Conservation (phyloP, 2,888 invertebrate species). For the Tolmerus cingulatus region DNA sequence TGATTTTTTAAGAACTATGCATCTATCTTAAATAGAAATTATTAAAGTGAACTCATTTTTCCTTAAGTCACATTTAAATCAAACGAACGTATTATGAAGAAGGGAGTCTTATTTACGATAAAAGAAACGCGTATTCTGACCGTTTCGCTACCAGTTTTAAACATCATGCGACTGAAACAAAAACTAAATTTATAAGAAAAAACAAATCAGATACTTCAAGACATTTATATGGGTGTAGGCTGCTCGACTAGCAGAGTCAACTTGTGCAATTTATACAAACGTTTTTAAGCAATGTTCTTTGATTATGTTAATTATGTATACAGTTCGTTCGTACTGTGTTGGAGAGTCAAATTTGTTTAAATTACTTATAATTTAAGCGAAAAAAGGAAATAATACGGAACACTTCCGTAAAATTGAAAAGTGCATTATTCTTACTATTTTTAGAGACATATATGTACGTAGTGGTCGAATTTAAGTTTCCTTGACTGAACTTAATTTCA, state of each 20-base stretch:
- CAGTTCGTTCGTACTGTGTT: background rate
- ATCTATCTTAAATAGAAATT: constrained; percentile 23
- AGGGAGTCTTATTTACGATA: constrained; percentile 13
- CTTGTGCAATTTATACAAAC: constrained; percentile 22
- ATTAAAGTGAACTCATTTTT: constrained; percentile 32
- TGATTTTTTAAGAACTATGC: constrained; percentile 70
- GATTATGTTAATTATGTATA: background rate
- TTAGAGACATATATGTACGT: background rate
- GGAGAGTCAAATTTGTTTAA: background rate
- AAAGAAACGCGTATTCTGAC: background rate
- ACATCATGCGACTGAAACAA: constrained; percentile 26
- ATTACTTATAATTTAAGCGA: background rate
- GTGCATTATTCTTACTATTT: background rate
- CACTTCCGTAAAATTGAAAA: background rate
- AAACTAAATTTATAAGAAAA: constrained; percentile 5
- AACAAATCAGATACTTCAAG: background rate
- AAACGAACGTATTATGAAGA: background rate
- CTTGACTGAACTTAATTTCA: constrained; percentile 3
- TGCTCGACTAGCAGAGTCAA: constrained; percentile 11
- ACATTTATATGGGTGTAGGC: constrained; percentile 10
- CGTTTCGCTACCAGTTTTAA: constrained; percentile 8
- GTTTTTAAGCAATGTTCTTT: background rate
- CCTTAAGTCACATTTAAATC: background rate
- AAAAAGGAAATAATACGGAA: background rate
- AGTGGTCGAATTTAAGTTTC: constrained; percentile 2